Percentiles rank a stretch among this genome's conserved stretches.
Evolutionary conservation across 1,140 invertebrate genomes (phyloP).

Genomic region (Lepidurus couesii): DNA sequence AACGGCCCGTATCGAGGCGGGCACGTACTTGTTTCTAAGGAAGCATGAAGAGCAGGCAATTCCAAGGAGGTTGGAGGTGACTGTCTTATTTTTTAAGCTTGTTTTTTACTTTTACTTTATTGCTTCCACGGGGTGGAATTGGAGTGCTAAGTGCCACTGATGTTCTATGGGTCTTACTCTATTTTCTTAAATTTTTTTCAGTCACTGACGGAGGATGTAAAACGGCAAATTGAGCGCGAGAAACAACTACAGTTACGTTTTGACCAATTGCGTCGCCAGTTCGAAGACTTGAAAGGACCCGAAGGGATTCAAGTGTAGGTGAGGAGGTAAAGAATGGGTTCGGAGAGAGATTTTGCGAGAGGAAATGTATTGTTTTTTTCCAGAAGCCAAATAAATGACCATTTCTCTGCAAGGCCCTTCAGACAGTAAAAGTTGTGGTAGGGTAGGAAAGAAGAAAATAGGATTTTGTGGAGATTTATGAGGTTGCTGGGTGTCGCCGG

Average conservation of each 20-base stretch:
- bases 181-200: not conserved
- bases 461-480: too few relatives aligned
- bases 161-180: not conserved
- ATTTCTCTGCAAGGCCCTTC: not conserved
- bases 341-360: not conserved
- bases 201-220: not conserved
- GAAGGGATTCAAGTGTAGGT: not conserved
- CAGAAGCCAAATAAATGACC: not conserved
- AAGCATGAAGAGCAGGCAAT: constrained; percentile 63
- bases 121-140: not conserved
- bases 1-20: constrained; percentile 77
- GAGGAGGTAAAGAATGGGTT: too few relatives aligned
- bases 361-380: not conserved
- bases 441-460: not conserved
- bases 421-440: not conserved
- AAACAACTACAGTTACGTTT: not conserved
- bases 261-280: constrained; percentile 7
- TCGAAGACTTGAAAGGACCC: not conserved
- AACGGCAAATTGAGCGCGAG: constrained; percentile 13
- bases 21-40: constrained; percentile 86
- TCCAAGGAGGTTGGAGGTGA: not conserved
- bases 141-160: not conserved
- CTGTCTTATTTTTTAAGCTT: not conserved
- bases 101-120: not conserved
- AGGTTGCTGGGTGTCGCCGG: too few relatives aligned